A percentile compares a stretch with the other conserved stretches of the same genome.
These are phyloP conservation scores for Ptilodon capucinus DNA, from an alignment of 2,888 invertebrate species.

Conservation along the genomic window DNA sequence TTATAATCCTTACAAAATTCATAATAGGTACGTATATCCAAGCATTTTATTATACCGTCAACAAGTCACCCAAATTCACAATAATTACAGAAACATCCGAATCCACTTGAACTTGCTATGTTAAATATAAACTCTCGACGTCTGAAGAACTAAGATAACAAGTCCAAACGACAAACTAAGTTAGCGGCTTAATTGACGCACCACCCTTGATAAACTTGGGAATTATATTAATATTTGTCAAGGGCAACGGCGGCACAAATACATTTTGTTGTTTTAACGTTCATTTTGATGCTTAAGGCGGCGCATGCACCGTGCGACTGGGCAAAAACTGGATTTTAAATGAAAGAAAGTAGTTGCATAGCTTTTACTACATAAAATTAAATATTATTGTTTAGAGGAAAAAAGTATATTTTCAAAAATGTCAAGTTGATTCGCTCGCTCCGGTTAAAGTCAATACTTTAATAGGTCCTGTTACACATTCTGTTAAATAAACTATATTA, in stretches of 20 bases:
- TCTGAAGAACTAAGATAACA: constrained; percentile 72
- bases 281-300: neutral
- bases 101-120: constrained; percentile 46
- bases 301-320: too few species aligned
- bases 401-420: too few species aligned
- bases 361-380: too few species aligned
- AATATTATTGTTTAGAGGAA: too few species aligned
- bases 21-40: neutral
- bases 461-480: too few species aligned
- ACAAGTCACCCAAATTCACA: constrained; percentile 1
- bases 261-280: constrained; percentile 24
- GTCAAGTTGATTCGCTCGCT: too few species aligned
- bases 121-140: constrained; percentile 53
- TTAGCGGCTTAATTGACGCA: constrained; percentile 56
- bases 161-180: constrained; percentile 54
- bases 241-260: constrained; percentile 35
- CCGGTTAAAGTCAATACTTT: too few species aligned
- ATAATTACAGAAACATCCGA: constrained; percentile 49
- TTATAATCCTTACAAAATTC: neutral
- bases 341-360: too few species aligned
- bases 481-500: too few species aligned
- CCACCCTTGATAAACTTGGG: constrained; percentile 36
- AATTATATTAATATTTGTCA: constrained; percentile 50
- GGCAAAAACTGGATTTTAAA: too few species aligned
- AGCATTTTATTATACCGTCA: neutral